phyloP scores from a whole-genome alignment of 2,888 invertebrate genomes.

The Drosophila testacea region DNA sequence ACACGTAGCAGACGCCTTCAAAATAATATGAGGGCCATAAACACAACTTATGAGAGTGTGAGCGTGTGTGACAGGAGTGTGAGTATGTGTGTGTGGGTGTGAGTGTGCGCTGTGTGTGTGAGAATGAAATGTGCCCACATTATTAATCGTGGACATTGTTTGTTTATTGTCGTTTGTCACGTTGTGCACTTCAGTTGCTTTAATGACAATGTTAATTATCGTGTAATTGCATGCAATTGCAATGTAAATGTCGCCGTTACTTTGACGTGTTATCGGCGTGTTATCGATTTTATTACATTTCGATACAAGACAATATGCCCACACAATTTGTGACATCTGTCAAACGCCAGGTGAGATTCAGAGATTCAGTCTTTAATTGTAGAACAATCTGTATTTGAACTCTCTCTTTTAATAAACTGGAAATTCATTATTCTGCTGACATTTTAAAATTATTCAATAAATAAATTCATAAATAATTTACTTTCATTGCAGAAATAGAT shows the following conservation, averaged over 20 bases:
- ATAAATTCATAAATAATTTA: no score
- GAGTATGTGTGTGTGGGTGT: background rate
- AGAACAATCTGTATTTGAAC: background rate
- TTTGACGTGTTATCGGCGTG: conserved; percentile 42
- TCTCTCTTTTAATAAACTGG: background rate
- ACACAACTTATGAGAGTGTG: conserved; percentile 5
- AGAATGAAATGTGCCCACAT: conserved; percentile 31
- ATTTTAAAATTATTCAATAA: no score
- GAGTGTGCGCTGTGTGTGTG: background rate
- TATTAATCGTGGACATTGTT: conserved; percentile 53
- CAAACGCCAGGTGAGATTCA: background rate
- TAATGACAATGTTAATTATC: conserved; percentile 78
- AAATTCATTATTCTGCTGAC: no score
- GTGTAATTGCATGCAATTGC: conserved; percentile 73
- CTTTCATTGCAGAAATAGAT: no score
- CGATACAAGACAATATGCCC: background rate
- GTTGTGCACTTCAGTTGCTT: conserved; percentile 60
- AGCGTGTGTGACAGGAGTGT: background rate
- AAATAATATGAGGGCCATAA: conserved; percentile 10
- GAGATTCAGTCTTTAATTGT: no score
- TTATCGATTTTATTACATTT: conserved; percentile 15
- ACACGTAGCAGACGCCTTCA: conserved; percentile 18
- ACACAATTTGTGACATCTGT: conserved; percentile 13
- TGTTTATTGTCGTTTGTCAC: conserved; percentile 51
- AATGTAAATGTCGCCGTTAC: conserved; percentile 32